These are phyloP conservation scores for Battus philenor DNA, from an alignment of 1,140 invertebrate genomes.

Conservation along the genomic window DNA sequence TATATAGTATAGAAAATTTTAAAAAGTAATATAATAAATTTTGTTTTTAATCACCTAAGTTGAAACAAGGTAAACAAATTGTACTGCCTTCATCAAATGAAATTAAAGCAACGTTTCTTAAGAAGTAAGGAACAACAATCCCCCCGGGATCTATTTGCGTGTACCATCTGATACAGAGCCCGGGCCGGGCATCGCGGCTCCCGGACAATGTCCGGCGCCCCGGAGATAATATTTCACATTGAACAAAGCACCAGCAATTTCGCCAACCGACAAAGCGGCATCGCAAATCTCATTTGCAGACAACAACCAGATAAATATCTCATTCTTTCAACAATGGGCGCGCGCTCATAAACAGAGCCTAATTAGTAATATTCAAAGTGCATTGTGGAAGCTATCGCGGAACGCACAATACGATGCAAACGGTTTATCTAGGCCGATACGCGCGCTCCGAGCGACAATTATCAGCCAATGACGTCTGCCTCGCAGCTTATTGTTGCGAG, in stretches of 20 bases:
- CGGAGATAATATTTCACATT: slow-evolving; percentile 62
- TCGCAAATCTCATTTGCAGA: slow-evolving; percentile 72
- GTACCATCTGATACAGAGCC: slow-evolving; percentile 30
- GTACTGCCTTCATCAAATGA: no score
- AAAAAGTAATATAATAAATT: no score
- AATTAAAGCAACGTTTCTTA: no score
- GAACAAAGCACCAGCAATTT: slow-evolving; percentile 63
- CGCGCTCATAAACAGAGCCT: slow-evolving; percentile 66
- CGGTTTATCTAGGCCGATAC: slow-evolving; percentile 72
- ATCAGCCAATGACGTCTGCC: slow-evolving; percentile 53
- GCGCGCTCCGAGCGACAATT: slow-evolving; percentile 61
- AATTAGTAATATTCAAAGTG: slow-evolving; percentile 74
- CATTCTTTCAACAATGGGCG: slow-evolving; percentile 70
- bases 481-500: slow-evolving; percentile 29
- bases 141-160: slow-evolving; percentile 2
- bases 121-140: slow-evolving; percentile 2
- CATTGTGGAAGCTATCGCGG: slow-evolving; percentile 61
- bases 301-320: slow-evolving; percentile 69
- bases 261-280: slow-evolving; percentile 63
- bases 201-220: slow-evolving; percentile 30
- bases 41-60: no score
- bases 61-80: no score
- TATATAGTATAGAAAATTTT: no score
- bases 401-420: slow-evolving; percentile 67
- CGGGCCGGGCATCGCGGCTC: slow-evolving; percentile 27